Evolutionary conservation across 2,797 vertebrate species (phyloP).

Genomic region (Gallinago nigripennis): DNA sequence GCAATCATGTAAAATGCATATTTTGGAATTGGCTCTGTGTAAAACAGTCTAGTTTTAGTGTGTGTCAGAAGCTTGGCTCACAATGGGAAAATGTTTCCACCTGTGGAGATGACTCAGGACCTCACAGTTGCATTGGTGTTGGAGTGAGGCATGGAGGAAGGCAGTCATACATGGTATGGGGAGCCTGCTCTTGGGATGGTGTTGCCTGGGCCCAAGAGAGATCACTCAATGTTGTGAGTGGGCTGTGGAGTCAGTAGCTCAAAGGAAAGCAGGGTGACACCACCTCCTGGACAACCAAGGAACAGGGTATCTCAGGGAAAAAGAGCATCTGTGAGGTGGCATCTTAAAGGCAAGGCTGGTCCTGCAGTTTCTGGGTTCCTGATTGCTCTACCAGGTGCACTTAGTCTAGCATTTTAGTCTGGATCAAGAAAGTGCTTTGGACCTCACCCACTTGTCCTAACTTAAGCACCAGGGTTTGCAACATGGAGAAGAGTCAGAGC

Average conservation of each 20-base stretch:
- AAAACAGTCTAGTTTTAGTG: not conserved
- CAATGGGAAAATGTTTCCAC: not conserved
- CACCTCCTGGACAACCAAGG: not conserved
- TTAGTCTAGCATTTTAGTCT: not conserved
- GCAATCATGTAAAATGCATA: not conserved
- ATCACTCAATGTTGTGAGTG: accelerated
- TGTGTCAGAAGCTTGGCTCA: not conserved
- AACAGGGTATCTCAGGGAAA: not conserved
- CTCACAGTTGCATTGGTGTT: not conserved
- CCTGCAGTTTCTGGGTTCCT: not conserved
- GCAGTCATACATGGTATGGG: accelerated
- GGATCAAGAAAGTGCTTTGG: not conserved
- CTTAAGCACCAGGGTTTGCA: not conserved
- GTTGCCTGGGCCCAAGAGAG: not conserved
- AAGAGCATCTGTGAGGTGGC: not conserved
- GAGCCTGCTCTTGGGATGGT: accelerated
- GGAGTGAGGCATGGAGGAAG: not conserved
- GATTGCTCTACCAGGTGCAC: accelerated
- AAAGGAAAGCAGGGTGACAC: not conserved
- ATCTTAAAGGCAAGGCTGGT: not conserved
- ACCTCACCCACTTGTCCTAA: not conserved
- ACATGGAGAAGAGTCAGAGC: not conserved
- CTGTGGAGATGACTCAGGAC: accelerated
- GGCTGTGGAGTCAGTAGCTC: not conserved
- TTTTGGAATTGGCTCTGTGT: not conserved